phyloP scores from a whole-genome alignment of 2,797 vertebrate species.

The Chrysocyon brachyurus region DNA sequence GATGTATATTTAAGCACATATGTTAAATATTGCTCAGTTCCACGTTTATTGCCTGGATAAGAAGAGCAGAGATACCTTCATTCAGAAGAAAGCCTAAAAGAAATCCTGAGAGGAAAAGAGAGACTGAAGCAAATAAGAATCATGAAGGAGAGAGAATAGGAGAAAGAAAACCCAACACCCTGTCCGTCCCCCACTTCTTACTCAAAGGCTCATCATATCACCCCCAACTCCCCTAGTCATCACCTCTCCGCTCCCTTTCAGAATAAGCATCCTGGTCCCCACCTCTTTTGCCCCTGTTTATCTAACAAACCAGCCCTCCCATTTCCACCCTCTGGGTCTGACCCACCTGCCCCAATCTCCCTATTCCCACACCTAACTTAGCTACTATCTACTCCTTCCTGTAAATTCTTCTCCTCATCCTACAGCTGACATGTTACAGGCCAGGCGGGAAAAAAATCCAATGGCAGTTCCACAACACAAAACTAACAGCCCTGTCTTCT shows the following conservation, averaged over 20 bases:
- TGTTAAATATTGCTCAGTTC: background rate
- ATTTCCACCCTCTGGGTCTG: background rate
- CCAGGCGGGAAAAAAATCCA: background rate
- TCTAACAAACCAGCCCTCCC: background rate
- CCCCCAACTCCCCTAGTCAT: background rate
- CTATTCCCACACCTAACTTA: background rate
- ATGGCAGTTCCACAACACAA: background rate
- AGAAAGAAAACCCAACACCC: background rate
- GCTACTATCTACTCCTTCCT: background rate
- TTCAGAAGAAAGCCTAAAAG: background rate
- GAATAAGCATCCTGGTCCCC: background rate
- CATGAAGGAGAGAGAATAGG: background rate
- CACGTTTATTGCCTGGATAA: background rate
- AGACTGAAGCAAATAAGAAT: background rate
- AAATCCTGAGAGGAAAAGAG: background rate
- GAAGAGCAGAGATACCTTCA: background rate
- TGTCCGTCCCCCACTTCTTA: background rate
- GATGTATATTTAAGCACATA: background rate
- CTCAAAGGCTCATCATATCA: background rate
- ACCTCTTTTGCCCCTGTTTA: background rate
- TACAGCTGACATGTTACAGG: background rate
- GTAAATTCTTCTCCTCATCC: background rate
- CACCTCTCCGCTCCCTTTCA: background rate
- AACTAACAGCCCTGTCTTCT: slow-evolving; percentile 41
- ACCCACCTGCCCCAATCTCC: background rate